A percentile compares a stretch with the other conserved stretches of the same genome.
Conservation (phyloP, 1,140 invertebrate species). For the Teleopsis dalmanni region DNA sequence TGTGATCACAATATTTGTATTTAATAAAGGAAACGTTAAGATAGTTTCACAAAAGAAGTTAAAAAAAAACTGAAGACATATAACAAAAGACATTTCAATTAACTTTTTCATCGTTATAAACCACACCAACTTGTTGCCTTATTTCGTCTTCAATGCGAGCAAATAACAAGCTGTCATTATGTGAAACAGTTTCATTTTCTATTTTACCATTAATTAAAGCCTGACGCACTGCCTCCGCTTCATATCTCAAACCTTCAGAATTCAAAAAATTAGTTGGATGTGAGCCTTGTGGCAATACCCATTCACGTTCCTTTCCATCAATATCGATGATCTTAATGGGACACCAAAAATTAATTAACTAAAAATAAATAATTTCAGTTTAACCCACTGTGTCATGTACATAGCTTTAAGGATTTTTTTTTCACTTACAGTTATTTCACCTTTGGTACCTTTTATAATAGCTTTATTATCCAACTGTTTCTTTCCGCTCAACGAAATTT, state of each 20-base stretch:
- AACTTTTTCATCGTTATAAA: not conserved
- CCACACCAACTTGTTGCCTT: slow-evolving; percentile 56
- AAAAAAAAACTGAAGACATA: no score
- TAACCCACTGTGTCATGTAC: not conserved
- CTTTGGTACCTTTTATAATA: slow-evolving; percentile 58
- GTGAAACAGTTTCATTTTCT: slow-evolving; percentile 54
- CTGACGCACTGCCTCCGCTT: slow-evolving; percentile 61
- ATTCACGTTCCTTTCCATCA: not conserved
- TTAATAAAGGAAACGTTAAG: no score
- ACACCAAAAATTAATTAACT: slow-evolving; percentile 3
- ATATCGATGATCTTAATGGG: not conserved
- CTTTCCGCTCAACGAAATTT: slow-evolving; percentile 49
- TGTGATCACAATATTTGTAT: no score
- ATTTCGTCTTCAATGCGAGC: slow-evolving; percentile 58
- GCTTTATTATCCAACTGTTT: slow-evolving; percentile 55
- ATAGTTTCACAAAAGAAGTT: no score
- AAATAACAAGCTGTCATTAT: slow-evolving; percentile 52
- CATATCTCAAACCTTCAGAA: slow-evolving; percentile 61
- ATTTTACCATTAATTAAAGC: slow-evolving; percentile 56
- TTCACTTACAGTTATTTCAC: slow-evolving; percentile 50
- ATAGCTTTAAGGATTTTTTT: not conserved
- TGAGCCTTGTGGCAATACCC: slow-evolving; percentile 24
- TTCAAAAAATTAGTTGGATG: slow-evolving; percentile 54
- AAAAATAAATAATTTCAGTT: not conserved
- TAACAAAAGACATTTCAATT: no score